Evolutionary conservation across 2,888 invertebrate species (phyloP).

Genomic region (Odontothrips loti): DNA sequence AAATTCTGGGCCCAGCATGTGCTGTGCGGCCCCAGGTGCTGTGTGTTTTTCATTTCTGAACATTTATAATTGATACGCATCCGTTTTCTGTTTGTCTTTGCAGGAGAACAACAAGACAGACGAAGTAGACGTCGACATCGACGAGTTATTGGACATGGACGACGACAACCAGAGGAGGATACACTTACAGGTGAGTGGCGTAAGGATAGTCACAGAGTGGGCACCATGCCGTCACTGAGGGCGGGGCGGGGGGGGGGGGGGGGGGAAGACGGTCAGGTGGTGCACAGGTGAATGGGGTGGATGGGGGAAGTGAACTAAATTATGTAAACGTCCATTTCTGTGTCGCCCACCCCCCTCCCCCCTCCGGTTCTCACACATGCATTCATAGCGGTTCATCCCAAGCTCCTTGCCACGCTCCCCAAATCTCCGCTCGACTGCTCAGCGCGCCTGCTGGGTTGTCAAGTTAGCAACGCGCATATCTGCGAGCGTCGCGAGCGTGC

Average conservation of each 20-base stretch:
- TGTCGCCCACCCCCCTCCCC: not conserved
- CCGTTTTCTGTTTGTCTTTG: conserved; percentile 36
- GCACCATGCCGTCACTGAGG: too few relatives aligned
- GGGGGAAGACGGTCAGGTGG: not conserved
- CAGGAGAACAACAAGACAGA: conserved; percentile 54
- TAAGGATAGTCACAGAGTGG: not conserved
- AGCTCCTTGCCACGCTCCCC: too few relatives aligned
- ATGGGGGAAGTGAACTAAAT: not conserved
- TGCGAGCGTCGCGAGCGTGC: too few relatives aligned
- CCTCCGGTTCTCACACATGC: not conserved
- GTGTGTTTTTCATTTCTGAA: too few relatives aligned
- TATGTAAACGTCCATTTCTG: not conserved
- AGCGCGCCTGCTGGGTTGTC: too few relatives aligned
- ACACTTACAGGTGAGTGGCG: conserved; percentile 65
- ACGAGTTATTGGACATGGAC: conserved; percentile 92
- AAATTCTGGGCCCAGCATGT: too few relatives aligned
- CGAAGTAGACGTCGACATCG: conserved; percentile 89
- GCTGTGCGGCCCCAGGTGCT: too few relatives aligned
- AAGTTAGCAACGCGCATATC: too few relatives aligned
- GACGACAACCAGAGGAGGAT: conserved; percentile 77
- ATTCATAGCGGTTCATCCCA: too few relatives aligned
- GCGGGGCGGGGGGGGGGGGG: conserved; percentile 14
- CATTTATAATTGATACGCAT: too few relatives aligned
- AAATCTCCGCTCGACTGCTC: not conserved
- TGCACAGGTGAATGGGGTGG: not conserved